Conservation (phyloP, 1,140 invertebrate genomes). For the Drosophila lacertosa region DNA sequence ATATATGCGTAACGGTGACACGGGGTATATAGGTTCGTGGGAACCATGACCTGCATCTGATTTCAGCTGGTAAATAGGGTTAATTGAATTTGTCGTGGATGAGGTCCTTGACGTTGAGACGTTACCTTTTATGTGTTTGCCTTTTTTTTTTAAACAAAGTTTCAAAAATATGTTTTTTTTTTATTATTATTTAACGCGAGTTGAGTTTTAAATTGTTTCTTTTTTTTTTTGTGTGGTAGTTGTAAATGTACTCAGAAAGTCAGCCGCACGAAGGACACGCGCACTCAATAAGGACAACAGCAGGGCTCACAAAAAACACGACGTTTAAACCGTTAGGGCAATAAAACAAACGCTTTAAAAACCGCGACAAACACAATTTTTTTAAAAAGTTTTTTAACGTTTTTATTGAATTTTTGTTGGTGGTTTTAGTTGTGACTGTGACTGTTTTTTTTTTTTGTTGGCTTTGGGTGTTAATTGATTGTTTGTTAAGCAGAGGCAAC, state of each 20-base stretch:
- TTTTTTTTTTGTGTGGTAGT: too few relatives aligned
- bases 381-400: background rate
- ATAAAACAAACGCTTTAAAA: background rate
- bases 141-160: background rate
- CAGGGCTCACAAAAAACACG: slow-evolving; percentile 13
- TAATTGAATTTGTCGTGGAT: slow-evolving; percentile 33
- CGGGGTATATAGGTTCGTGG: slow-evolving; percentile 14
- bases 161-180: too few relatives aligned
- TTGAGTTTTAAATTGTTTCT: slow-evolving; percentile 58
- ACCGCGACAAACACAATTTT: slow-evolving; percentile 40
- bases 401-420: slow-evolving; percentile 11
- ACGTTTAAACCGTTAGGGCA: background rate
- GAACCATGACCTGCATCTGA: slow-evolving; percentile 23
- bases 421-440: slow-evolving; percentile 7
- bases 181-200: slow-evolving; percentile 24
- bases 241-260: slow-evolving; percentile 42
- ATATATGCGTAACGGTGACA: background rate
- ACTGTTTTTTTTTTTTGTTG: slow-evolving; percentile 20
- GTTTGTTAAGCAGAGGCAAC: slow-evolving; percentile 45
- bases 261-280: slow-evolving; percentile 51
- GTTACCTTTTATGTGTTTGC: background rate
- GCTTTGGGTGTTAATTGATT: slow-evolving; percentile 34
- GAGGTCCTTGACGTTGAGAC: slow-evolving; percentile 2
- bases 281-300: slow-evolving; percentile 36
- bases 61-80: slow-evolving; percentile 18